Base-by-base conservation (phyloP, 2,113 vertebrate species). In the Gambusia holbrooki region DNA sequence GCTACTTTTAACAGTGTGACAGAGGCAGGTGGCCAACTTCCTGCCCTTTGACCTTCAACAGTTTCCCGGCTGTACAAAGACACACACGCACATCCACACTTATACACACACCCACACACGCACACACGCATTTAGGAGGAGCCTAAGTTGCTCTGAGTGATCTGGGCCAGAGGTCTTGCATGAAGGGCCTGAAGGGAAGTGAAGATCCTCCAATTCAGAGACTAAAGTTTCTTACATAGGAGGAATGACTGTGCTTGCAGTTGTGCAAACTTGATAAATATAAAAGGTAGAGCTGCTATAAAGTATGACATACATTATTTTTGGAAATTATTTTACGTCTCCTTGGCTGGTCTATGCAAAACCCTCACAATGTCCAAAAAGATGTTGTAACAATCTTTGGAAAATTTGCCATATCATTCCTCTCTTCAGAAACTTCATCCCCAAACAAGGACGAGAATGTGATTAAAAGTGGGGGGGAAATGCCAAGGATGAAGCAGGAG, bases 41-140 rank as follows among this genome's bases (percentile, higher is more conserved):
- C 88, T 92, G 90, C 88, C 89, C 92, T 93, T 92, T 94, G 91
- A 92, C 93, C 90, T 93, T 93, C 78, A 92, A 88, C 84, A 81
- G 84, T 89, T 90, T 87, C 83, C 84, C 62, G 37, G 78, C 86
- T 84, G 90, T 88, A 87, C 80, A 85, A 76, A 88, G 88, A 87
- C 83, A 48, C 45, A 48, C 15, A 48, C 5, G 1, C 45, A 48
- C 45, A 19, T 48, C 45, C 45, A 48, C 64, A 68, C 85, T 72
- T 62, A 77, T 54, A 81, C 76, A 82, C 73, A 71, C 35, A 60
- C 62, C 80, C 66, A 66, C 33, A 14, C 19, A 78, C 67, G 71
- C 62, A 72, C 71, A 83, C 76, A 81, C 80, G 27, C 35, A 14
- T 9, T 40, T 45, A 90, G 93, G 93, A 91, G 92, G 93, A 91